Base-by-base conservation (phyloP, 2,888 invertebrate genomes). In the Gari tellinella region DNA sequence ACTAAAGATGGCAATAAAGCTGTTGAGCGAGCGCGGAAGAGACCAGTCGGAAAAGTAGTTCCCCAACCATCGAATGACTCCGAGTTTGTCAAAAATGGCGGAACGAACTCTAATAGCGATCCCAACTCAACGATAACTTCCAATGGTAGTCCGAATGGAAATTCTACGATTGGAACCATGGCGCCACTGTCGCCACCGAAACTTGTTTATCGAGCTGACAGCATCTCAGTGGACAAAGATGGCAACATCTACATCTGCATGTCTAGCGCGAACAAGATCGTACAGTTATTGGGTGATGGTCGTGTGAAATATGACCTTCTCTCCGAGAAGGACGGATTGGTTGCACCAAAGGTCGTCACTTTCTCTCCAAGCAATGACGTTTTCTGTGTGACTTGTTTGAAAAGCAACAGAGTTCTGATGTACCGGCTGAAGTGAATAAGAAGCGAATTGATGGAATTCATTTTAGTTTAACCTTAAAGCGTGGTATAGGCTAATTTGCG, bases 171-270 rank as follows among this genome's bases (percentile, higher is more conserved):
- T 7, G 65, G 62, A 1, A 68, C 74, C 14, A 46, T 56, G n/a
- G 38, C 46, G 15, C 62, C 58, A 19, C 5, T 58, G 1, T 38
- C 46, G 5, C 69, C 72, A 21, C 72, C 69, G 15, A 73, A 65
- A 43, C 63, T 73, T 17, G 49, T 73, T 12, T 69, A 69, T 37
- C 51, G 69, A 14, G 73, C 78, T 1, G 78, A 78, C 40, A 69
- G 73, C 31, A 46, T 78, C 15, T 60, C 69, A 3, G 68, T 74
- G 4, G 78, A 78, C 41, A 67, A 67, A n/a, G 48, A 23, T 15
- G 78, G 78, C 2, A 74, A 74, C 23, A 60, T 78, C 10, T 78
- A 78, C 46, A 60, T 74, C 15, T 74, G 73, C 45, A 72, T 78
- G 57, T 72, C 69, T 14, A 70, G 67, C 41, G 55, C 43, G 43